Evolutionary conservation across 2,888 invertebrate species (phyloP).

Genomic region (Nemurella pictetii): DNA sequence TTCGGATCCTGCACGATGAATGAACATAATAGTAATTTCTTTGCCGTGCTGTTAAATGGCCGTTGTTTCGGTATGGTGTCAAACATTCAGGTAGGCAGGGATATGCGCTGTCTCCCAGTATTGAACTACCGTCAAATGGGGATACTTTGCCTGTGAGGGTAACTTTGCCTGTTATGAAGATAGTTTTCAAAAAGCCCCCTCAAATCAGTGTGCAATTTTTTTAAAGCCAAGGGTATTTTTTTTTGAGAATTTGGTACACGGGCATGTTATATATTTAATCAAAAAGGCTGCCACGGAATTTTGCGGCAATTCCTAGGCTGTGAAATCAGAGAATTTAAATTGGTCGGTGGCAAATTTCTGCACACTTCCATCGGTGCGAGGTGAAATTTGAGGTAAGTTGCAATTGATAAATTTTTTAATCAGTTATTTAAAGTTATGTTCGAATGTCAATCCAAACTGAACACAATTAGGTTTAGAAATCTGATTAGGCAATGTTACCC

Average conservation of each 20-base stretch:
- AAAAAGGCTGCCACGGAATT: background rate
- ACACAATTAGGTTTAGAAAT: background rate
- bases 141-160: background rate
- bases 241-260: conserved; percentile 9
- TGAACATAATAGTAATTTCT: conserved; percentile 34
- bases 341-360: too few relatives aligned
- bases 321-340: background rate
- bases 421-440: background rate
- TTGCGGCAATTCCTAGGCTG: background rate
- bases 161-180: conserved; percentile 6
- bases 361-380: too few relatives aligned
- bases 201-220: background rate
- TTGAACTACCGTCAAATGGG: conserved; percentile 12
- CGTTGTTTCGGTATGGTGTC: conserved; percentile 40
- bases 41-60: conserved; percentile 35
- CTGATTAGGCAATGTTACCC: conserved; percentile 13
- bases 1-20: conserved; percentile 19
- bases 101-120: conserved; percentile 41
- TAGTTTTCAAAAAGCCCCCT: background rate
- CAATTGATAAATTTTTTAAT: background rate
- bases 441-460: background rate
- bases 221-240: background rate
- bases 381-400: background rate
- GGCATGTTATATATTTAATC: background rate
- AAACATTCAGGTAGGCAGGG: conserved; percentile 33